Conservation (phyloP, 1,140 invertebrate species). For the Drosophila carrolli region DNA sequence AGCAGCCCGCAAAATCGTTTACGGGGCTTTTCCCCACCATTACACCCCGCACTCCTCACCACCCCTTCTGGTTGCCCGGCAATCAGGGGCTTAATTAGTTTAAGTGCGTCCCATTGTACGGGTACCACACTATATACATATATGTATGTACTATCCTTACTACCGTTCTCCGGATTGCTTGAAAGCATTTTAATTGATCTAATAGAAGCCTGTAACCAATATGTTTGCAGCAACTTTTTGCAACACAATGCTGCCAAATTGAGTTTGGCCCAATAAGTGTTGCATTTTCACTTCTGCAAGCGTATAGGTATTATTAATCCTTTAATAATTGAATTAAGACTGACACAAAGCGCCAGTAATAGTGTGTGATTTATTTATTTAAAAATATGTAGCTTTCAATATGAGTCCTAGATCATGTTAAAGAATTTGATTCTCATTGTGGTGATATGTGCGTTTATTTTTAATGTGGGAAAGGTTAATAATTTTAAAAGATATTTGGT, state of each 20-base stretch:
- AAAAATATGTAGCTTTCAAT: too few relatives aligned
- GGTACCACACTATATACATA: slow-evolving; percentile 3
- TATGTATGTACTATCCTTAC: not conserved
- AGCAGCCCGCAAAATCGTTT: slow-evolving; percentile 41
- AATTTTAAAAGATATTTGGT: not conserved
- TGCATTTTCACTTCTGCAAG: not conserved
- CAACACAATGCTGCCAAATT: slow-evolving; percentile 7
- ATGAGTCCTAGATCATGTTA: too few relatives aligned
- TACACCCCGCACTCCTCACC: slow-evolving; percentile 12
- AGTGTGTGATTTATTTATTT: not conserved
- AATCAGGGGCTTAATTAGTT: slow-evolving; percentile 44
- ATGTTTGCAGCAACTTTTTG: slow-evolving; percentile 18
- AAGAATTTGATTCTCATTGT: not conserved
- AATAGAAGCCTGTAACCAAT: slow-evolving; percentile 28
- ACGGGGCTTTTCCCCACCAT: slow-evolving; percentile 16
- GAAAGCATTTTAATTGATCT: slow-evolving; percentile 43
- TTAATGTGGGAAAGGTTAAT: not conserved
- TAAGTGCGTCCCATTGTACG: slow-evolving; percentile 38
- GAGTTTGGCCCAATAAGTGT: slow-evolving; percentile 20
- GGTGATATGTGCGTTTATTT: not conserved
- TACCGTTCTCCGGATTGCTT: slow-evolving; percentile 11
- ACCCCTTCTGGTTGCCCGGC: slow-evolving; percentile 32
- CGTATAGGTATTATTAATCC: not conserved
- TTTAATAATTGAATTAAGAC: not conserved
- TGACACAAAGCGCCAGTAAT: not conserved